Percentiles rank a stretch among this genome's conserved stretches.
phyloP scores from a whole-genome alignment of 2,888 invertebrate species.

The Zeuzera pyrina region DNA sequence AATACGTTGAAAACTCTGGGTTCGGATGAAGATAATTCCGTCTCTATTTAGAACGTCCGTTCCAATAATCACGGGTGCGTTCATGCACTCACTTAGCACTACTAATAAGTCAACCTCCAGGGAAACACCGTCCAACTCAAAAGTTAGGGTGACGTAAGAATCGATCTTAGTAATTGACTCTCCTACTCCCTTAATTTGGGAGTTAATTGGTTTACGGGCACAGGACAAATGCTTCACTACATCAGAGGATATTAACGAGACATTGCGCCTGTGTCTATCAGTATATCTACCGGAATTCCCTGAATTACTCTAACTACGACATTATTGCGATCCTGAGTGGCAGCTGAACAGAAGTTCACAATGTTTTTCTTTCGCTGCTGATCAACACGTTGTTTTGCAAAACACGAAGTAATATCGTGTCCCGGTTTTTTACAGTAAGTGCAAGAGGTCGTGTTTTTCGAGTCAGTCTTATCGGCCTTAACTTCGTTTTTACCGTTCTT shows the following conservation, averaged over 20 bases:
- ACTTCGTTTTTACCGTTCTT: background rate
- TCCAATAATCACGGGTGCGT: too few relatives aligned
- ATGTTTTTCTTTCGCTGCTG: background rate
- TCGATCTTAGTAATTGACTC: background rate
- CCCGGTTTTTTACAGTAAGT: background rate
- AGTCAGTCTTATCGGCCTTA: background rate
- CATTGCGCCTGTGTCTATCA: conserved; percentile 6
- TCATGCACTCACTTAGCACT: background rate
- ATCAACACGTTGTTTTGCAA: background rate
- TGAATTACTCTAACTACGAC: background rate
- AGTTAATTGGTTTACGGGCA: background rate
- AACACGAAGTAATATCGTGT: background rate
- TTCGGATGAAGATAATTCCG: background rate
- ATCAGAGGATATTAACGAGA: conserved; percentile 4
- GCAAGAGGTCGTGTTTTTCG: background rate
- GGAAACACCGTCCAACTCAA: background rate
- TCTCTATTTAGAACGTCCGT: too few relatives aligned
- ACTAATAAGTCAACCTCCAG: background rate
- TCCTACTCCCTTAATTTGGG: background rate
- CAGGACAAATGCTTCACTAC: conserved; percentile 4
- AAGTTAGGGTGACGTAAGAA: background rate
- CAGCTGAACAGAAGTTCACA: background rate
- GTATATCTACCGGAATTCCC: conserved; percentile 4
- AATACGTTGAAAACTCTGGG: background rate
- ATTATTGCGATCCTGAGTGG: background rate